Conservation (phyloP, 2,113 vertebrate genomes). For the Redunca redunca region DNA sequence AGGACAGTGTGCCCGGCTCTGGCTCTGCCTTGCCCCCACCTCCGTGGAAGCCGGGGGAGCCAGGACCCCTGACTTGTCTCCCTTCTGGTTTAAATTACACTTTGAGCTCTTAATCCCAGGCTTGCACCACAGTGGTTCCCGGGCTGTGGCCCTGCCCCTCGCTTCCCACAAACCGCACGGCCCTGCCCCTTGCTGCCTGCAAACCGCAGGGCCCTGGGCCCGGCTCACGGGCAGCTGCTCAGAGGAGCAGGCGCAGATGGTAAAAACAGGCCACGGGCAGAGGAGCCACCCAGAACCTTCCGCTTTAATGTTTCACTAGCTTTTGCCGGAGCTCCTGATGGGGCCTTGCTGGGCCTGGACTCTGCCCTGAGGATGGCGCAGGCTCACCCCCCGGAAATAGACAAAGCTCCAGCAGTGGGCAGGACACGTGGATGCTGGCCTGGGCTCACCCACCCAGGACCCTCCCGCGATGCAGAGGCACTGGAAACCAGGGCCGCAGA, state of each 20-base stretch:
- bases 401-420: not conserved
- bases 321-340: not conserved
- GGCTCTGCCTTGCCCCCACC: not conserved
- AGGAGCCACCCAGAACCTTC: not conserved
- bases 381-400: fast-evolving
- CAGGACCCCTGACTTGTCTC: not conserved
- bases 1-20: fast-evolving
- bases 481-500: fast-evolving
- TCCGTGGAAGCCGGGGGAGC: fast-evolving
- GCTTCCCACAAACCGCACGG: no score
- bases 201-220: fast-evolving
- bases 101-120: not conserved
- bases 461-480: fast-evolving
- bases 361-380: not conserved
- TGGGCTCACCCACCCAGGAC: not conserved
- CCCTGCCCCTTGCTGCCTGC: no score
- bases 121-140: fast-evolving
- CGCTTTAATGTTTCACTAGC: not conserved
- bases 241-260: not conserved
- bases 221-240: fast-evolving
- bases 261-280: not conserved
- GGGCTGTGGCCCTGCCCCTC: fast-evolving
- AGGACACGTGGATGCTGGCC: fast-evolving
- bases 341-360: not conserved
- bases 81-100: constrained; percentile 5